phyloP scores from a whole-genome alignment of 2,113 vertebrate genomes.

The Pedetes capensis region DNA sequence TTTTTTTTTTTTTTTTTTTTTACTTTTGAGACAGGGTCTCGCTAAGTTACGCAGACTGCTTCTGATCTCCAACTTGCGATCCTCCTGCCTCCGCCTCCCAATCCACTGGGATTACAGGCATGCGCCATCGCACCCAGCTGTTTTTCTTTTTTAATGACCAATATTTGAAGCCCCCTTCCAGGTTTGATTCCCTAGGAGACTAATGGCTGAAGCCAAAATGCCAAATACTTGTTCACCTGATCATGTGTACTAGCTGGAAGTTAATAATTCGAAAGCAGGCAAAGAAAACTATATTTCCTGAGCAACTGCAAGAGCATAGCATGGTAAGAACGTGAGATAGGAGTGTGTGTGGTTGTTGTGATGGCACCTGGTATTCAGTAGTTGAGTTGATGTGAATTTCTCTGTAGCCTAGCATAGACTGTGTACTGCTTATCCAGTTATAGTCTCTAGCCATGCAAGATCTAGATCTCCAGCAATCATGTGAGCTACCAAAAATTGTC shows the following conservation, averaged over 20 bases:
- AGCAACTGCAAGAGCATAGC: neutral
- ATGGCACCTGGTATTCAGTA: neutral
- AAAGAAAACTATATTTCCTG: neutral
- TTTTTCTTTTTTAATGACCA: neutral
- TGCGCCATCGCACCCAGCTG: no score
- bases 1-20: neutral
- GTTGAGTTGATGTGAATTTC: neutral
- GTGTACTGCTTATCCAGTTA: neutral
- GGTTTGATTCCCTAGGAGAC: neutral
- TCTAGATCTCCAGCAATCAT: neutral
- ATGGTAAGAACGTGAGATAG: neutral
- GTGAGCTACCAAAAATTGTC: neutral
- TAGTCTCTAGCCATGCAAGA: neutral
- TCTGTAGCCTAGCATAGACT: neutral
- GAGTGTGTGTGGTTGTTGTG: neutral
- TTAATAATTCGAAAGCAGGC: neutral
- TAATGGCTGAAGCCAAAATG: neutral
- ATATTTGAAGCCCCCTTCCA: neutral
- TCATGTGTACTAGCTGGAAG: neutral
- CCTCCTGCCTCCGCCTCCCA: no score
- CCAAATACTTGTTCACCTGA: neutral
- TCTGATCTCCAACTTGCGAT: no score
- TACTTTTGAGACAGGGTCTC: no score
- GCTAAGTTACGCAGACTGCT: no score
- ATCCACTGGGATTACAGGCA: no score